Evolutionary conservation across 2,888 invertebrate genomes (phyloP).

Genomic region (Conops quadrifasciatus): DNA sequence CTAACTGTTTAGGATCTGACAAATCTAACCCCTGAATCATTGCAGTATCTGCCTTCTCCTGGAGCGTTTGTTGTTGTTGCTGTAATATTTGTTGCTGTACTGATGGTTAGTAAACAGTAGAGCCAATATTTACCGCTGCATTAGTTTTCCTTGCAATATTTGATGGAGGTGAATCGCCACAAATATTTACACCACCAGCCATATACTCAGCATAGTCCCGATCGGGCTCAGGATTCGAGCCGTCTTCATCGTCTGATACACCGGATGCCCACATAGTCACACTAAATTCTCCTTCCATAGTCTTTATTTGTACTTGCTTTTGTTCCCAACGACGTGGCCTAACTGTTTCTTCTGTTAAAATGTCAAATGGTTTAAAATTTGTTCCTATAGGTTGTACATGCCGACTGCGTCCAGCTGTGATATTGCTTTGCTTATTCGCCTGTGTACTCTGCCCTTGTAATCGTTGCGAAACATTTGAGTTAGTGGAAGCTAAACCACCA

Average conservation of each 20-base stretch:
- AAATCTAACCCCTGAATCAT: constrained; percentile 81
- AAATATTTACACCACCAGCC: constrained; percentile 57
- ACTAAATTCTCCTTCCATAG: constrained; percentile 96
- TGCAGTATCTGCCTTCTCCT: constrained; percentile 37
- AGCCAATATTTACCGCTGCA: neutral
- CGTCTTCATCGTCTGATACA: constrained; percentile 84
- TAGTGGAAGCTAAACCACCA: neutral
- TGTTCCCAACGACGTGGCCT: constrained; percentile 92
- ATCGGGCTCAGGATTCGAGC: constrained; percentile 89
- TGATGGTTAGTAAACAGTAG: constrained; percentile 42
- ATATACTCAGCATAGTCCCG: constrained; percentile 78
- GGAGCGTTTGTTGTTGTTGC: constrained; percentile 44
- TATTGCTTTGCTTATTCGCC: constrained; percentile 21
- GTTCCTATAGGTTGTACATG: neutral
- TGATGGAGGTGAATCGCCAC: neutral
- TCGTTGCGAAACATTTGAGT: constrained; percentile 4
- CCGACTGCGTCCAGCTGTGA: neutral
- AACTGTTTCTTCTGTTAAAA: constrained; percentile 46
- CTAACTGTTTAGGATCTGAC: constrained; percentile 91
- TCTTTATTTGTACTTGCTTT: constrained; percentile 97
- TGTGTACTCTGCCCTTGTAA: constrained; percentile 24
- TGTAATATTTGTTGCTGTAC: constrained; percentile 45
- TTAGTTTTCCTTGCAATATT: constrained; percentile 73
- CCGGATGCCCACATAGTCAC: constrained; percentile 99
- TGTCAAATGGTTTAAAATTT: constrained; percentile 40